Conservation (phyloP, 92 coral and sea anemone species). For the Porites evermanni region DNA sequence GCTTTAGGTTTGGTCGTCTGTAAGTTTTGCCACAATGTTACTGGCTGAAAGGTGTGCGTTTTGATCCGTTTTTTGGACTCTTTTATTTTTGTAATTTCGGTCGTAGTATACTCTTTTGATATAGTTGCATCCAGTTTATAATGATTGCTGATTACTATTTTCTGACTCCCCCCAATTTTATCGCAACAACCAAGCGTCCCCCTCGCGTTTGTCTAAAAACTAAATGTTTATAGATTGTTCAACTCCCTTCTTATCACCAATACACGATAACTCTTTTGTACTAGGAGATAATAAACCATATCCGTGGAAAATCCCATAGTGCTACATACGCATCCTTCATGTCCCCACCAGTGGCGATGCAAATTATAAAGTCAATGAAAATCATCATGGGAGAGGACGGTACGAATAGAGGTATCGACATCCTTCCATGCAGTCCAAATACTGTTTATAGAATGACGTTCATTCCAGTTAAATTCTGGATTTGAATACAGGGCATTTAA, state of each 20-base stretch:
- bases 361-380: slow-evolving; percentile 85
- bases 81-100: no score
- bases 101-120: no score
- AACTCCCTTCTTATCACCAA: neutral
- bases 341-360: slow-evolving; percentile 93
- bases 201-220: no score
- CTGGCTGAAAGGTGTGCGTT: no score
- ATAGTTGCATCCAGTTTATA: no score
- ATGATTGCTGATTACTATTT: no score
- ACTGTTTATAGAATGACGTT: no score
- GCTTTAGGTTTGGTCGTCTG: no score
- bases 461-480: no score
- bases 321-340: slow-evolving; percentile 95
- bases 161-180: neutral
- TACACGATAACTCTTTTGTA: neutral
- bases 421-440: neutral
- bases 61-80: no score
- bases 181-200: neutral
- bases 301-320: slow-evolving; percentile 92
- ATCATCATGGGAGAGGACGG: slow-evolving; percentile 96
- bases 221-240: neutral
- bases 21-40: no score
- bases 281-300: slow-evolving; percentile 89
- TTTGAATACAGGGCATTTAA: no score
- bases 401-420: slow-evolving; percentile 74